Conservation (phyloP, 2,888 invertebrate genomes). For the Ectobius pallidus region DNA sequence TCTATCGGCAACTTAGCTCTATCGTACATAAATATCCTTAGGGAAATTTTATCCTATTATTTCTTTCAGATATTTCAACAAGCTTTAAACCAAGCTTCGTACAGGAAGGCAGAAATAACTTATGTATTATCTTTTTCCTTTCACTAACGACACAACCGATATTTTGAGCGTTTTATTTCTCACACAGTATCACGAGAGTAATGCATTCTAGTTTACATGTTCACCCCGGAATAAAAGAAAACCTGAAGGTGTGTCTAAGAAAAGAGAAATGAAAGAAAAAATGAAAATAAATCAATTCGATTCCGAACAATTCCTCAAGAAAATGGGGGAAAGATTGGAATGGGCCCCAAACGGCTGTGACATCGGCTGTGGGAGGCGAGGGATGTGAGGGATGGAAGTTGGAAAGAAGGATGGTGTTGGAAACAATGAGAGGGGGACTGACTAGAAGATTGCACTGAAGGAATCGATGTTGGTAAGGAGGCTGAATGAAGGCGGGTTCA, state of each 20-base stretch:
- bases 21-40: no score
- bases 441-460: conserved; percentile 7
- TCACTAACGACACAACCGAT: no score
- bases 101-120: no score
- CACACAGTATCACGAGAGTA: not conserved
- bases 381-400: not conserved
- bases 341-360: conserved; percentile 33
- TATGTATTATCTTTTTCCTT: no score
- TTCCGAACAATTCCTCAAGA: conserved; percentile 35
- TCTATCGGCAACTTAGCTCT: no score
- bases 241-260: not conserved
- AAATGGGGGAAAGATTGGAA: conserved; percentile 34
- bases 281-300: conserved; percentile 35
- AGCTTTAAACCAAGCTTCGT: no score
- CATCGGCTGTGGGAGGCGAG: not conserved
- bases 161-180: no score
- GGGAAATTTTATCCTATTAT: no score
- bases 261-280: not conserved
- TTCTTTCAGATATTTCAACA: no score
- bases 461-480: not conserved
- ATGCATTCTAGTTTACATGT: not conserved
- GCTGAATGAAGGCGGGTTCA: no score
- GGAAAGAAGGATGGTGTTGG: not conserved
- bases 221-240: not conserved
- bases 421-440: conserved; percentile 12